These are phyloP conservation scores for Penaeus japonicus DNA, from an alignment of 1,140 invertebrate species.

Conservation along the genomic window DNA sequence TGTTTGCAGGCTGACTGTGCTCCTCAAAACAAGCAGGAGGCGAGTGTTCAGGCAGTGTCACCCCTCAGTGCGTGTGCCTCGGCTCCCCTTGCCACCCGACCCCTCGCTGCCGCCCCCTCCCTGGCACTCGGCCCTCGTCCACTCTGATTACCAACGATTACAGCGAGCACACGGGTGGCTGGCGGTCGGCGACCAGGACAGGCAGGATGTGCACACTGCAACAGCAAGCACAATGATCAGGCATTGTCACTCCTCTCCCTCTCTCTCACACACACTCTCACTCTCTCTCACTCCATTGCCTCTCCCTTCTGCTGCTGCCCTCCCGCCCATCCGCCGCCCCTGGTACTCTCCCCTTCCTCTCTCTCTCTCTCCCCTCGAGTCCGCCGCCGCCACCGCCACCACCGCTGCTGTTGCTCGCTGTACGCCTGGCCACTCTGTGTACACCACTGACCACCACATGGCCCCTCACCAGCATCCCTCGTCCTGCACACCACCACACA, in stretches of 20 bases:
- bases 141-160: slow-evolving; percentile 52
- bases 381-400: neutral
- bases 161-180: slow-evolving; percentile 28
- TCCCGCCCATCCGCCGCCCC: neutral
- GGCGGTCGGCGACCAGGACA: neutral
- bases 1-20: slow-evolving; percentile 50
- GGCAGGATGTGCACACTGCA: slow-evolving; percentile 26
- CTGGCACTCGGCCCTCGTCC: slow-evolving; percentile 35
- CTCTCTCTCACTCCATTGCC: neutral
- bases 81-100: neutral
- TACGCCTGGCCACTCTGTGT: slow-evolving; percentile 9
- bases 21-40: slow-evolving; percentile 50
- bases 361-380: neutral
- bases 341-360: slow-evolving; percentile 22
- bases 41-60: slow-evolving; percentile 50
- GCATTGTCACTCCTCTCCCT: slow-evolving; percentile 26
- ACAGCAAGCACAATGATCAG: slow-evolving; percentile 32
- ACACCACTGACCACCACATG: slow-evolving; percentile 8
- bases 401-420: neutral
- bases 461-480: neutral
- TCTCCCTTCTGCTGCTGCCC: neutral
- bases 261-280: neutral
- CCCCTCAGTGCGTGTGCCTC: slow-evolving; percentile 39
- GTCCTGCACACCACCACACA: neutral
- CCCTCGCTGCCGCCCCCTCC: slow-evolving; percentile 33